Conservation (phyloP, 2,113 vertebrate species). For the Corydoras sp. region DNA sequence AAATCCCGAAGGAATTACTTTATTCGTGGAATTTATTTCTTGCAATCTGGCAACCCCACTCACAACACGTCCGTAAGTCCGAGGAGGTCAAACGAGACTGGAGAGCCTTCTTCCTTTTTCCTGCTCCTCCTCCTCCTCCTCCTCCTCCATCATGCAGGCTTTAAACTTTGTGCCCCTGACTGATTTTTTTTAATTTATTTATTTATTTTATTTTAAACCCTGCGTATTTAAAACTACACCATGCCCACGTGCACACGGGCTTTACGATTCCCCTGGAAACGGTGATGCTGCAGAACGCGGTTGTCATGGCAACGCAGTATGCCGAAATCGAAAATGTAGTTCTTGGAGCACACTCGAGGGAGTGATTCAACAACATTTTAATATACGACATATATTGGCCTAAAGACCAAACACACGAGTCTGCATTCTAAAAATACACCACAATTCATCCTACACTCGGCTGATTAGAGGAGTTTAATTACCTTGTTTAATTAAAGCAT, state of each 20-base stretch:
- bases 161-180: no score
- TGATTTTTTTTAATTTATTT: no score
- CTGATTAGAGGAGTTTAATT: no score
- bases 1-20: no score
- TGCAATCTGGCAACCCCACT: background rate
- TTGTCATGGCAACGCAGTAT: constrained; percentile 14
- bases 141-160: background rate
- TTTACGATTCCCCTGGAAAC: background rate
- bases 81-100: background rate
- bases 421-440: no score
- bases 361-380: no score
- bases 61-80: background rate
- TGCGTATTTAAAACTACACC: background rate
- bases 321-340: background rate
- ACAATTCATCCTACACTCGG: no score
- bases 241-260: background rate
- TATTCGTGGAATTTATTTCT: no score
- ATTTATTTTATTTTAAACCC: no score
- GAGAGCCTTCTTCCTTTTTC: background rate
- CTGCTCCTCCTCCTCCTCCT: background rate
- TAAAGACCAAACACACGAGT: no score
- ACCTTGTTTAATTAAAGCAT: no score
- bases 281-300: background rate
- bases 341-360: background rate
- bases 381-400: no score